phyloP scores from a whole-genome alignment of 1,140 invertebrate genomes.

The Cotesia chilonis region DNA sequence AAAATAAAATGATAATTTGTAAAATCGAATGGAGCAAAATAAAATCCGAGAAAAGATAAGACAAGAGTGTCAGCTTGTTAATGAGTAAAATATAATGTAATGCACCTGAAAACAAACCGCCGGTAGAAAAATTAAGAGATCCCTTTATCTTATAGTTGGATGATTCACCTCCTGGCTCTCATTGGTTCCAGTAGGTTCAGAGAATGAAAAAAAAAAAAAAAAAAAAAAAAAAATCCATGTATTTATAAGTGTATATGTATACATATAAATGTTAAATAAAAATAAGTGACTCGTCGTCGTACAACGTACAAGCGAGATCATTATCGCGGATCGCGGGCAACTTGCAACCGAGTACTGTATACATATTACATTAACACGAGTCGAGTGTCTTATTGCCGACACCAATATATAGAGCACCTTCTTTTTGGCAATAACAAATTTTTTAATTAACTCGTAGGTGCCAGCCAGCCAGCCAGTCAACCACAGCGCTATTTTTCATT shows the following conservation, averaged over 20 bases:
- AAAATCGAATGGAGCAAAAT: too few relatives aligned
- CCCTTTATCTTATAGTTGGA: slow-evolving; percentile 37
- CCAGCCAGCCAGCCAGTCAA: neutral
- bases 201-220: slow-evolving; percentile 13
- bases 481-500: neutral
- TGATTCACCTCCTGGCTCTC: slow-evolving; percentile 21
- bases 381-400: neutral
- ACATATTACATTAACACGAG: neutral
- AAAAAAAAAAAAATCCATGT: neutral
- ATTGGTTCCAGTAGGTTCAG: neutral
- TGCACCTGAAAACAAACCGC: slow-evolving; percentile 5
- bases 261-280: neutral
- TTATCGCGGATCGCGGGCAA: slow-evolving; percentile 29
- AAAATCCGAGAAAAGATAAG: too few relatives aligned
- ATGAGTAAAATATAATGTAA: neutral
- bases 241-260: too few relatives aligned
- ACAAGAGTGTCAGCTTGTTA: neutral
- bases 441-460: slow-evolving; percentile 9
- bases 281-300: slow-evolving; percentile 23
- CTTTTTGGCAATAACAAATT: slow-evolving; percentile 18
- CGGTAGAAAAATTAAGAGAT: slow-evolving; percentile 38
- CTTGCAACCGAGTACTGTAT: slow-evolving; percentile 25
- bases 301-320: slow-evolving; percentile 34
- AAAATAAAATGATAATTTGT: too few relatives aligned
- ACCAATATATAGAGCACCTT: slow-evolving; percentile 18